These are phyloP conservation scores for Globicephala melas DNA, from an alignment of 2,113 vertebrate genomes.

Conservation along the genomic window DNA sequence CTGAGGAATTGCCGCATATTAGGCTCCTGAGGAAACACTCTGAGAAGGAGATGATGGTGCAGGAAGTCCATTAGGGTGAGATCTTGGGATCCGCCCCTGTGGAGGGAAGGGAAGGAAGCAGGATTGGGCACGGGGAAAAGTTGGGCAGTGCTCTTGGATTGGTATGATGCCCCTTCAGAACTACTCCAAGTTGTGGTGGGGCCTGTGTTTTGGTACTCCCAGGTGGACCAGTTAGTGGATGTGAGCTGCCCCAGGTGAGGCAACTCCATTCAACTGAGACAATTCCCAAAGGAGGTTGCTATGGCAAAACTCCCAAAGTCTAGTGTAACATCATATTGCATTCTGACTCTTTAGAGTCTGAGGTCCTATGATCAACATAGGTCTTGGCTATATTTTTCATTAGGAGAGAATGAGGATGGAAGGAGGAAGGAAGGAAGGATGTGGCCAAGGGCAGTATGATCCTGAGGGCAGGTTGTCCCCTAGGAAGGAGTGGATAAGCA, in stretches of 20 bases:
- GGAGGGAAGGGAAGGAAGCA: not conserved
- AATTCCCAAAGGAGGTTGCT: not conserved
- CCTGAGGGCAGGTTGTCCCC: not conserved
- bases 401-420: not conserved
- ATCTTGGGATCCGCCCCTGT: too few relatives aligned
- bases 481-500: not conserved
- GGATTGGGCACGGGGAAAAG: too few relatives aligned
- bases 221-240: not conserved
- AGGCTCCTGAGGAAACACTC: not conserved
- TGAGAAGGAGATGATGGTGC: not conserved
- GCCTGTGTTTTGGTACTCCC: not conserved
- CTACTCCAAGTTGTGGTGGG: accelerated
- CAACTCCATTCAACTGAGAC: not conserved
- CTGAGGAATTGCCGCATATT: not conserved
- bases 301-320: not conserved
- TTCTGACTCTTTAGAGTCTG: not conserved
- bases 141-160: not conserved
- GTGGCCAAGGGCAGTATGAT: not conserved
- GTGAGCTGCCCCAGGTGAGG: not conserved
- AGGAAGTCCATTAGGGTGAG: not conserved
- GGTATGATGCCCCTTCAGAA: not conserved
- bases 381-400: not conserved
- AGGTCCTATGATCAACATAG: not conserved
- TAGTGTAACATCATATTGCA: not conserved
- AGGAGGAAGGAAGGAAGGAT: not conserved